A percentile compares a stretch with the other conserved stretches of the same genome.
Evolutionary conservation across 2,888 invertebrate species (phyloP).

Genomic region (Heliconius ethilla): DNA sequence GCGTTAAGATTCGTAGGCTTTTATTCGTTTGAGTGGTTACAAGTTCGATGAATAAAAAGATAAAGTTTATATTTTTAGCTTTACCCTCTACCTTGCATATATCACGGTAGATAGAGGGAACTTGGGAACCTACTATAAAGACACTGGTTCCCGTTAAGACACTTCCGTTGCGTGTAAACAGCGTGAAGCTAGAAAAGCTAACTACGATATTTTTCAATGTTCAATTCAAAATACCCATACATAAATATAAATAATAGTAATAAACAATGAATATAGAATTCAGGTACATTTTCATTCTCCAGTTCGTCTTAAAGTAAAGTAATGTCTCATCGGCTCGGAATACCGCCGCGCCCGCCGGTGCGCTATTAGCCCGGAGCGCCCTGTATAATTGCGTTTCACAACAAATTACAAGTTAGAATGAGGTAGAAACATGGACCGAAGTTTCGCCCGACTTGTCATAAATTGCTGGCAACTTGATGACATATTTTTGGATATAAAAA

Average conservation of each 20-base stretch:
- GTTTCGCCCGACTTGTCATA: conserved; percentile 49
- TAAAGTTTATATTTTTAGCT: neutral
- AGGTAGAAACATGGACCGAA: conserved; percentile 60
- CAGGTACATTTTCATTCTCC: conserved; percentile 41
- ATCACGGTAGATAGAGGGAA: neutral
- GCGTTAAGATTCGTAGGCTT: neutral
- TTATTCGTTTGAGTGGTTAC: neutral
- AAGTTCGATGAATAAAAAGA: neutral
- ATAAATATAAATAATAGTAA: neutral
- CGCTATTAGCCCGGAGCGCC: conserved; percentile 64
- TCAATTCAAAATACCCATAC: neutral
- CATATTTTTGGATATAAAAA: conserved; percentile 40
- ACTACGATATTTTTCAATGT: neutral
- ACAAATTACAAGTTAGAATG: conserved; percentile 76
- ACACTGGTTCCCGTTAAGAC: neutral
- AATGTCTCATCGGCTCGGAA: conserved; percentile 49
- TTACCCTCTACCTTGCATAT: neutral
- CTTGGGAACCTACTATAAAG: neutral
- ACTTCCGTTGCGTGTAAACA: neutral
- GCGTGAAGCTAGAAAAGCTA: neutral
- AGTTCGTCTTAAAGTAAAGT: conserved; percentile 42
- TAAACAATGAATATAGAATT: conserved; percentile 25
- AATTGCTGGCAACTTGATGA: conserved; percentile 44
- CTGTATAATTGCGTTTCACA: conserved; percentile 71
- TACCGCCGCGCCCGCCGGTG: conserved; percentile 43